Evolutionary conservation across 2,113 vertebrate species (phyloP).

Genomic region (Phrynocephalus versicolor): DNA sequence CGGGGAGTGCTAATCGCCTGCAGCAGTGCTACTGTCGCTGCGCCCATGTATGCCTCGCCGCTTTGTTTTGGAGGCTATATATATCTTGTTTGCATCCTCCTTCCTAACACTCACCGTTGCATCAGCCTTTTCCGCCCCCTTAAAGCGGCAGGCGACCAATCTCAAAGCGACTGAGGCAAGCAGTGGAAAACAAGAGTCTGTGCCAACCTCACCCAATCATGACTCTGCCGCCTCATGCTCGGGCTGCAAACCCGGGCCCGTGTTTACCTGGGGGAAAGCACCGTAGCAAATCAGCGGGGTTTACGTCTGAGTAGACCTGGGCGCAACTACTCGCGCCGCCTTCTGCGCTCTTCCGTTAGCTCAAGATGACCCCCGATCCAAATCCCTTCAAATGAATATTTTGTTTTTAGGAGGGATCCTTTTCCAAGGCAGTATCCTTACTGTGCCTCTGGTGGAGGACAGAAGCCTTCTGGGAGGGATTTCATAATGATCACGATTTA

Average conservation of each 20-base stretch:
- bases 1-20: neutral
- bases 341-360: neutral
- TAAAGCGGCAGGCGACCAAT: conserved; percentile 14
- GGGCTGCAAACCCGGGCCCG: neutral
- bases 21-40: too few species aligned
- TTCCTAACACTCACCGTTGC: conserved; percentile 17
- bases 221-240: neutral
- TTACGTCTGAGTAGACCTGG: neutral
- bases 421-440: too few species aligned
- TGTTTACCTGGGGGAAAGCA: neutral
- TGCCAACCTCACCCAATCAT: neutral
- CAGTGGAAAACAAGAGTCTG: neutral
- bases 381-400: neutral
- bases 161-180: conserved; percentile 1
- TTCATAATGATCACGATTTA: too few species aligned
- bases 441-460: too few species aligned
- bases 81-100: neutral
- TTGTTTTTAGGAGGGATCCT: too few species aligned
- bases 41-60: neutral
- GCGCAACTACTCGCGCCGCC: neutral
- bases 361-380: neutral
- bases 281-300: neutral
- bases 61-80: neutral
- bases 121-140: conserved; percentile 12
- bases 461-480: too few species aligned